Evolutionary conservation across 2,888 invertebrate genomes (phyloP).

Genomic region (Isoperla grammatica): DNA sequence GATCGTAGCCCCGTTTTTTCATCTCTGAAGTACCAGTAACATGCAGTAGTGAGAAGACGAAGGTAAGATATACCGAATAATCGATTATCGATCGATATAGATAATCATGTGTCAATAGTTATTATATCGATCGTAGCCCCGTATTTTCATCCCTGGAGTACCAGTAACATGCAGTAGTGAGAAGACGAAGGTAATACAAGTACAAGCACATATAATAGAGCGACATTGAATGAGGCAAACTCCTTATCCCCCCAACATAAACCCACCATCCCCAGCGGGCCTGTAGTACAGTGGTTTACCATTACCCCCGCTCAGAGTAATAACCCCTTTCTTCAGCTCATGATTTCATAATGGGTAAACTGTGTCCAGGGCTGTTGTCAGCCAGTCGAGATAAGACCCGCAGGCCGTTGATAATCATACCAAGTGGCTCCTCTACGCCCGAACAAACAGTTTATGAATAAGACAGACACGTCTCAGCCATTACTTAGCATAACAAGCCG

Average conservation of each 20-base stretch:
- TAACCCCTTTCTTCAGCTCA: neutral
- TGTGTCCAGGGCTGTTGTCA: neutral
- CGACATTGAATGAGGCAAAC: too few relatives aligned
- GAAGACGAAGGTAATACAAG: too few relatives aligned
- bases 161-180: too few relatives aligned
- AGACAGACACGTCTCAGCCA: slow-evolving; percentile 4
- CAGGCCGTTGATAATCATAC: neutral
- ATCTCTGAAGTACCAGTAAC: too few relatives aligned
- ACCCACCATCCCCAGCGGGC: too few relatives aligned
- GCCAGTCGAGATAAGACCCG: neutral
- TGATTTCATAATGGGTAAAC: neutral
- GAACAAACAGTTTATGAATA: slow-evolving; percentile 10
- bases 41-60: too few relatives aligned
- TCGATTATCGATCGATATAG: too few relatives aligned
- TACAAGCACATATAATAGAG: too few relatives aligned
- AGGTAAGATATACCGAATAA: too few relatives aligned
- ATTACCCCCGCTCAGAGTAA: neutral
- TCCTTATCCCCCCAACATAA: too few relatives aligned
- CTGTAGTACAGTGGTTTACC: neutral
- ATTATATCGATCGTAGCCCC: neutral
- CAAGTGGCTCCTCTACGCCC: neutral
- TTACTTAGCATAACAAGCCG: slow-evolving; percentile 7
- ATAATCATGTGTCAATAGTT: neutral
- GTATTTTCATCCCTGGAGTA: neutral
- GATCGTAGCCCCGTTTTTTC: too few relatives aligned